Conservation (phyloP, 2,113 vertebrate genomes). For the Mesocricetus auratus region DNA sequence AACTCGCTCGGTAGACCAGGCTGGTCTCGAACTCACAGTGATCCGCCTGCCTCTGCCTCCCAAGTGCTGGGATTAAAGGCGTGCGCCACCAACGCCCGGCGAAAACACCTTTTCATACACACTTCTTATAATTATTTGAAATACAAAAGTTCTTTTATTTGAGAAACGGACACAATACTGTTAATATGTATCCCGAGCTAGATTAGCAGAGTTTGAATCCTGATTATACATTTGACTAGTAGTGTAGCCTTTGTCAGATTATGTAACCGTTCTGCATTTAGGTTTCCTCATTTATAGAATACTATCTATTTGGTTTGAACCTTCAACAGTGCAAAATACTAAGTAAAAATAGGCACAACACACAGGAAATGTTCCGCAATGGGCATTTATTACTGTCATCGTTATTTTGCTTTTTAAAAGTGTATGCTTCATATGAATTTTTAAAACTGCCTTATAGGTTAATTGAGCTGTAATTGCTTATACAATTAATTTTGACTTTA, state of each 20-base stretch:
- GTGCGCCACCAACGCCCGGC: too few relatives aligned
- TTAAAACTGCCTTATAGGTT: constrained; percentile 26
- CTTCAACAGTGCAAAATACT: constrained; percentile 32
- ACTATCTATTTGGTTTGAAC: background rate
- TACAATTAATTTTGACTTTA: constrained; percentile 19
- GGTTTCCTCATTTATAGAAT: constrained; percentile 22
- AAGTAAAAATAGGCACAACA: background rate
- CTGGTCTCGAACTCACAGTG: too few relatives aligned
- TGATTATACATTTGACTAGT: constrained; percentile 6
- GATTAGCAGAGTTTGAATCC: constrained; percentile 5
- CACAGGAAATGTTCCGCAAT: background rate
- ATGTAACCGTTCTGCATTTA: background rate
- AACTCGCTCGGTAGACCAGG: too few relatives aligned
- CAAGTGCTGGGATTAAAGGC: too few relatives aligned
- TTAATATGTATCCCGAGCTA: constrained; percentile 14
- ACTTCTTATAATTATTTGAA: constrained; percentile 22
- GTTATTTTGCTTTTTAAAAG: constrained; percentile 24
- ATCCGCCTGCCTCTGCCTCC: too few relatives aligned
- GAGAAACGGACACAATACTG: background rate
- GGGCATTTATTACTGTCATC: background rate
- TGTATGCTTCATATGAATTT: background rate
- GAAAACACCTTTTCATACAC: background rate
- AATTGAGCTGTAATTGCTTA: constrained; percentile 20
- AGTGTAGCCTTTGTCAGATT: constrained; percentile 2
- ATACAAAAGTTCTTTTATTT: constrained; percentile 1